Evolutionary conservation across 2,888 invertebrate genomes (phyloP), one percentile per base, ranked within the genome.

Genomic region (Phymatocera aterrima): DNA sequence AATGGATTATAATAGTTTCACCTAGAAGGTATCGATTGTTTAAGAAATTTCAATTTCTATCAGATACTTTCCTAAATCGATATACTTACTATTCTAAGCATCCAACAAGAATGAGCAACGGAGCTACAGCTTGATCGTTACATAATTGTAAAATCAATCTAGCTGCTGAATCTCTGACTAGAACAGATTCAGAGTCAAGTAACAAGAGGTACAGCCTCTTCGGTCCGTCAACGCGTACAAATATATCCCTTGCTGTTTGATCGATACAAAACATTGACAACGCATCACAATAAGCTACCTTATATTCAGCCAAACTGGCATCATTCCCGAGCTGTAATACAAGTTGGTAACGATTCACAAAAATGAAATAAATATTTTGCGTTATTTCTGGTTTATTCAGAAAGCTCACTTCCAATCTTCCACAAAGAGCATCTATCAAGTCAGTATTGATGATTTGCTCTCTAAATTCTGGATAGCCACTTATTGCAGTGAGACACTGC

Each of bases 71-170:
- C 4, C 5, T 24, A 21, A 15, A 24, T 40, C 8, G 10, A 15
- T 51, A 57, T 4, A 77, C 83, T 81, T 79, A 89, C 89, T 86
- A 86, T 48, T 83, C 77, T 15, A 89, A 83, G 75, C 83, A 86
- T 80, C 86, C 87, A 5, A 82, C 81, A 6, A 85, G 80, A 0
- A 86, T 81, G 61, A 87, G 86, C 37, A 83, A 77, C 2, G 83
- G 75, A 3, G 86, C 85, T 51, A 87, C 37, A 15, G 43, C 37
- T 21, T 81, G 72, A 81, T 88, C 87, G 8, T 60, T 77, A 68
- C 82, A 83, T 21, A 89, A 80, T 51, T 83, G 80, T 18, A 86
- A 87, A 3, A 88, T 78, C 5, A 88, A 77, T 31, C 86, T 85
- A 1, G 83, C 78, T 1, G 82, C 86, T 10, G 86, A 84, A 3